Conservation (phyloP, 2,797 vertebrate genomes). For the Paramormyrops hopkinsi region DNA sequence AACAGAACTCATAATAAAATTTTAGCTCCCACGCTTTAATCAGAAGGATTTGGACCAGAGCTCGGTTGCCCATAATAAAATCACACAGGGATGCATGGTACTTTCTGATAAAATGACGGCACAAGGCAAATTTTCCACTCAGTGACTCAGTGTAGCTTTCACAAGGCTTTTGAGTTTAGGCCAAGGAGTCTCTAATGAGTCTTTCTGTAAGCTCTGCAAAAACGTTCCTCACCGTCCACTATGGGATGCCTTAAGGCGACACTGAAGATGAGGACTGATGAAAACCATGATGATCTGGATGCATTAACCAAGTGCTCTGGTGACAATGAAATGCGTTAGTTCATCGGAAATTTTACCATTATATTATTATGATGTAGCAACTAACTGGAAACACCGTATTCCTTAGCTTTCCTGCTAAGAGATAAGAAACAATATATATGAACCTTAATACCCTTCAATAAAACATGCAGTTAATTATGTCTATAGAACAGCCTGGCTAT, state of each 20-base stretch:
- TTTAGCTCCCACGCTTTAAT: neutral
- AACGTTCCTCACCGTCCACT: neutral
- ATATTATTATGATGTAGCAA: neutral
- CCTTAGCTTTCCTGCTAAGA: neutral
- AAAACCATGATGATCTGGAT: neutral
- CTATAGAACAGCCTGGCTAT: neutral
- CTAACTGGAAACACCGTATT: neutral
- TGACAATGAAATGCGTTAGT: neutral
- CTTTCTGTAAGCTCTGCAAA: neutral
- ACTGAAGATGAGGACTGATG: neutral
- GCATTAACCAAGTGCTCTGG: neutral
- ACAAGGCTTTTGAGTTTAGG: neutral
- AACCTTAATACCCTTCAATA: neutral
- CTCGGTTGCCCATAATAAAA: neutral
- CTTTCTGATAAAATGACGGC: neutral
- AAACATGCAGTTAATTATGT: neutral
- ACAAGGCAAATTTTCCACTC: neutral
- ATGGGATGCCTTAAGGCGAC: neutral
- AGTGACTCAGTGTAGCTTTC: neutral
- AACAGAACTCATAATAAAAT: neutral
- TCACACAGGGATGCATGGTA: neutral
- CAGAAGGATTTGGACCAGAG: neutral
- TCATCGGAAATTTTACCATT: no score
- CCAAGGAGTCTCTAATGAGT: neutral
- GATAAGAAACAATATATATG: neutral